phyloP scores from a whole-genome alignment of 2,888 invertebrate species.

The Melangyna quadrimaculata region DNA sequence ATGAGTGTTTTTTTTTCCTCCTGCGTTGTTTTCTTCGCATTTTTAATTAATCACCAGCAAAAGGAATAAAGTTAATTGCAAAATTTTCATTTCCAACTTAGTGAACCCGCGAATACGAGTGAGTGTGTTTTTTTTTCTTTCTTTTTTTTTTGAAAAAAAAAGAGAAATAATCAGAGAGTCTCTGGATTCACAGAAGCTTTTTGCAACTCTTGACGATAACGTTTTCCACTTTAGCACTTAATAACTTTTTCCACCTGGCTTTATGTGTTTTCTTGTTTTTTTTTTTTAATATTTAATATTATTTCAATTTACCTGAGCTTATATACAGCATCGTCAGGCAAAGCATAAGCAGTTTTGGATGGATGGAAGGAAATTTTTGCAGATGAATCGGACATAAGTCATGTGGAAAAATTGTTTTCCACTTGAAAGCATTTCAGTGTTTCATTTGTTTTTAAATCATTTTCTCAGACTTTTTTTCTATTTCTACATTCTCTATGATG shows the following conservation, averaged over 20 bases:
- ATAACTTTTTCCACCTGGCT: constrained; percentile 63
- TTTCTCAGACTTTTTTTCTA: constrained; percentile 53
- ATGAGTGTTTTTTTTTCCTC: not conserved
- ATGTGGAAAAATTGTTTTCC: constrained; percentile 72
- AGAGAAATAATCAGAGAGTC: not conserved
- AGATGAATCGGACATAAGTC: constrained; percentile 60
- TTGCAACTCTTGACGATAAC: constrained; percentile 30
- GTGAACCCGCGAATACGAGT: constrained; percentile 42
- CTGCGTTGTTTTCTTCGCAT: not conserved
- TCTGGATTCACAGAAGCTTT: not conserved
- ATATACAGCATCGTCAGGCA: not conserved
- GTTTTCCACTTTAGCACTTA: constrained; percentile 70
- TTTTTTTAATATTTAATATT: constrained; percentile 11
- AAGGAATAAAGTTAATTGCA: constrained; percentile 71
- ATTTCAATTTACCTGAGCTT: constrained; percentile 4
- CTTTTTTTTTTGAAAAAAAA: too few relatives aligned
- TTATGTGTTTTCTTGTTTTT: not conserved
- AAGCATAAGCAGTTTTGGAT: not conserved
- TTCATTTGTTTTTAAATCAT: constrained; percentile 66
- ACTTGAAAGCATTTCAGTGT: constrained; percentile 72
- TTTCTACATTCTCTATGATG: not conserved
- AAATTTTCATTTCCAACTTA: constrained; percentile 41
- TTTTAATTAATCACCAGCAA: constrained; percentile 63
- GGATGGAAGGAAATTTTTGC: constrained; percentile 4
- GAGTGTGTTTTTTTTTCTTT: not conserved